Evolutionary conservation across 2,797 vertebrate species (phyloP).

Genomic region (Sebastes oblongus): DNA sequence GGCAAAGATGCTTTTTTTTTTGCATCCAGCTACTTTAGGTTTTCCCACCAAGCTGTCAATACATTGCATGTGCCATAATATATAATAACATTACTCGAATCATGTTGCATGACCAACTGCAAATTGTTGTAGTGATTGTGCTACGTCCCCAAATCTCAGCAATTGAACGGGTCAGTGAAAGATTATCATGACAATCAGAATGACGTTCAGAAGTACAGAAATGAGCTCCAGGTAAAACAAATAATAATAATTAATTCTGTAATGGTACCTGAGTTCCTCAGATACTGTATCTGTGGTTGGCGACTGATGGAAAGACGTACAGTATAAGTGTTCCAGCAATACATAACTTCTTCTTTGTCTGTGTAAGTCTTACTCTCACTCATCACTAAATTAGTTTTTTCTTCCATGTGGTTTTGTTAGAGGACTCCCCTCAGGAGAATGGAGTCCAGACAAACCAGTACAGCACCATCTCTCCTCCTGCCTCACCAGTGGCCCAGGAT

Average conservation of each 20-base stretch:
- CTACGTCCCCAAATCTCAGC: neutral
- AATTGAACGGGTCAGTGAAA: neutral
- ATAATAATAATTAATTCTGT: neutral
- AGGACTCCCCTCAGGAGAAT: conserved; percentile 67
- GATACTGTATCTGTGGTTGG: neutral
- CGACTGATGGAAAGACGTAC: neutral
- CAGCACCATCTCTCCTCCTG: conserved; percentile 75
- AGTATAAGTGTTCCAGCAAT: neutral
- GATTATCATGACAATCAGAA: neutral
- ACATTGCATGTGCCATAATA: neutral
- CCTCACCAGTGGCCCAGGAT: conserved; percentile 55
- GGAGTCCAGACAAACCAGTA: conserved; percentile 69
- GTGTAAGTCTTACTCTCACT: neutral
- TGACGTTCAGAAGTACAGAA: neutral
- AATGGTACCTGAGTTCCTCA: neutral
- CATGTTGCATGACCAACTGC: neutral
- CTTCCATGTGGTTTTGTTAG: conserved; percentile 53
- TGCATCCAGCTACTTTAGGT: neutral
- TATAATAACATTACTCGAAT: neutral
- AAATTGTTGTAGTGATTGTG: neutral
- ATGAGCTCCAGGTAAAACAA: neutral
- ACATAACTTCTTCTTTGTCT: neutral
- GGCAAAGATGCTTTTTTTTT: too few species aligned
- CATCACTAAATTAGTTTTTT: neutral
- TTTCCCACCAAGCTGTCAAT: neutral